Conservation (phyloP, 2,888 invertebrate species). For the Monochamus alternatus region DNA sequence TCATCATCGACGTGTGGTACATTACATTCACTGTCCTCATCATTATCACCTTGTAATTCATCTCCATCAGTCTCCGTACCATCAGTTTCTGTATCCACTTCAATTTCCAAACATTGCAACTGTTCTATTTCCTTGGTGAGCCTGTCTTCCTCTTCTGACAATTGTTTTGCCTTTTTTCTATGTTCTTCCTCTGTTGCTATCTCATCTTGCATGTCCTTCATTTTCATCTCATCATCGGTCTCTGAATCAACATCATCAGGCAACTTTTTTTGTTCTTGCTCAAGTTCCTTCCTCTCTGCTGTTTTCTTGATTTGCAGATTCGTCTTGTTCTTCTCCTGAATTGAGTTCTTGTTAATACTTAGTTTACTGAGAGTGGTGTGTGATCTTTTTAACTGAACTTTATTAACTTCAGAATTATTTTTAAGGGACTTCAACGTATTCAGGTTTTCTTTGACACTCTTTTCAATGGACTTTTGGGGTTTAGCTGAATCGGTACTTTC, state of each 20-base stretch:
- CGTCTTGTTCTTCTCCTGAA: slow-evolving; percentile 59
- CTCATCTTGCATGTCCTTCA: slow-evolving; percentile 62
- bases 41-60: slow-evolving; percentile 73
- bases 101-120: slow-evolving; percentile 82
- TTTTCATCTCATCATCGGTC: slow-evolving; percentile 75
- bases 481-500: slow-evolving; percentile 61
- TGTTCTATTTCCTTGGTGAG: slow-evolving; percentile 85
- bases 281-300: slow-evolving; percentile 48
- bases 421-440: slow-evolving; percentile 66
- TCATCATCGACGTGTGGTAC: slow-evolving; percentile 56
- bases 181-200: slow-evolving; percentile 78
- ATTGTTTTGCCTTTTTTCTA: slow-evolving; percentile 76
- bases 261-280: slow-evolving; percentile 48
- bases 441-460: slow-evolving; percentile 67
- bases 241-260: slow-evolving; percentile 77
- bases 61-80: slow-evolving; percentile 85
- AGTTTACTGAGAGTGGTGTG: slow-evolving; percentile 67
- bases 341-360: slow-evolving; percentile 53
- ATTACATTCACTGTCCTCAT: slow-evolving; percentile 58
- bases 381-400: slow-evolving; percentile 61
- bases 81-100: slow-evolving; percentile 87
- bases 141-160: slow-evolving; percentile 85
- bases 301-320: slow-evolving; percentile 61
- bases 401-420: slow-evolving; percentile 52
- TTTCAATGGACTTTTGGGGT: slow-evolving; percentile 63